A percentile compares a stretch with the other conserved stretches of the same genome.
These are phyloP conservation scores for Lophius piscatorius DNA, from an alignment of 2,113 vertebrate species.

Conservation along the genomic window DNA sequence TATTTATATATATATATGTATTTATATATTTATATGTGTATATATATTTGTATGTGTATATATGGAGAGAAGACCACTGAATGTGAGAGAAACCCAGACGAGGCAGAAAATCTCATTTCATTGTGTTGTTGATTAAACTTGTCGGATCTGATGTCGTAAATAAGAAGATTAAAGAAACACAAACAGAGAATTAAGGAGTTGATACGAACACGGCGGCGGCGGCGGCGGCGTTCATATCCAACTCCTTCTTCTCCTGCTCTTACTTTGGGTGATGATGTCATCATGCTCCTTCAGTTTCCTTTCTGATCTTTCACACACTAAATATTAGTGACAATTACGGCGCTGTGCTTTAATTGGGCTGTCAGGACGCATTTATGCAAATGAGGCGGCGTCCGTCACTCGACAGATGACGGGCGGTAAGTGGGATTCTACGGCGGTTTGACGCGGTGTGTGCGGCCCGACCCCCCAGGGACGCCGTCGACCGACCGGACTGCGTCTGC, in stretches of 20 bases:
- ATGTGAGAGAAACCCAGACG: background rate
- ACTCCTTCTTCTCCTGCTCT: background rate
- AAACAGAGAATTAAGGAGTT: background rate
- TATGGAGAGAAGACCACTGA: background rate
- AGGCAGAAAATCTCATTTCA: too few relatives aligned
- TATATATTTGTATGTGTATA: too few relatives aligned
- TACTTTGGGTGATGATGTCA: slow-evolving; percentile 30
- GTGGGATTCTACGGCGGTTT: slow-evolving; percentile 54
- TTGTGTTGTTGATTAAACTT: background rate
- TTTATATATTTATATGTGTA: too few relatives aligned
- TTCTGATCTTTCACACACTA: slow-evolving; percentile 48
- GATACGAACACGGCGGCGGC: too few relatives aligned
- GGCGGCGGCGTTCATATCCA: too few relatives aligned
- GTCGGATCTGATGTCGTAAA: background rate
- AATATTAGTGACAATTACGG: slow-evolving; percentile 63
- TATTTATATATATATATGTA: too few relatives aligned
- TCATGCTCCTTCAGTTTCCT: slow-evolving; percentile 25
- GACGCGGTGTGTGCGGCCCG: slow-evolving; percentile 34
- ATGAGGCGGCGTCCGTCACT: slow-evolving; percentile 35
- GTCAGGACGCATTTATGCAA: slow-evolving; percentile 50
- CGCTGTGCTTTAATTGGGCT: slow-evolving; percentile 44
- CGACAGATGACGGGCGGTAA: slow-evolving; percentile 47
- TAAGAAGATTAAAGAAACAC: background rate
- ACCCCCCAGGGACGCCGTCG: slow-evolving; percentile 33
- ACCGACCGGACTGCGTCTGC: slow-evolving; percentile 21